These are phyloP conservation scores for Phoxinus dragarum DNA, from an alignment of 2,797 vertebrate species.

Conservation along the genomic window DNA sequence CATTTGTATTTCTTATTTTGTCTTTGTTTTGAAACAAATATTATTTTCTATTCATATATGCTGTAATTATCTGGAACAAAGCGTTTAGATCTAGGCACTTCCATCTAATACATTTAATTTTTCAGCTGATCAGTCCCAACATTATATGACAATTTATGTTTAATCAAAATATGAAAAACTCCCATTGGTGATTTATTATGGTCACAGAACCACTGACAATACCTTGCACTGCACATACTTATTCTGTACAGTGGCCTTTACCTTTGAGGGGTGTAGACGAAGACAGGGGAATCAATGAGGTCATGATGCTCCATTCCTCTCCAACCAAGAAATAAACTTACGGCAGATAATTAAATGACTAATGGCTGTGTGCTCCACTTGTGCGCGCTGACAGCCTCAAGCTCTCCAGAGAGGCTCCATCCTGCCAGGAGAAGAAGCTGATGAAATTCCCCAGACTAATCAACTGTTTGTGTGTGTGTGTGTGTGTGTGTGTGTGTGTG, in stretches of 20 bases:
- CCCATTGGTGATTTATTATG: not conserved
- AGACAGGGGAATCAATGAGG: slow-evolving; percentile 42
- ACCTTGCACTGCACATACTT: slow-evolving; percentile 4
- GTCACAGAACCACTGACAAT: not conserved
- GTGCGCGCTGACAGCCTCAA: slow-evolving; percentile 57
- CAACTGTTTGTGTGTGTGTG: slow-evolving; percentile 48
- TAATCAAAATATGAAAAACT: slow-evolving; percentile 3
- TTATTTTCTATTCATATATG: not conserved
- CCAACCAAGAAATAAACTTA: slow-evolving; percentile 56
- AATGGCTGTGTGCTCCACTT: slow-evolving; percentile 56
- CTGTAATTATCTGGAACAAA: not conserved
- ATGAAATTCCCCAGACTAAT: slow-evolving; percentile 63
- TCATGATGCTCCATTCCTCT: slow-evolving; percentile 48
- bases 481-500: slow-evolving; percentile 27
- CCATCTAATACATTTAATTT: not conserved
- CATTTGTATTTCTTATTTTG: not conserved
- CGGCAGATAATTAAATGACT: slow-evolving; percentile 61
- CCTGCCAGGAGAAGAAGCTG: slow-evolving; percentile 57
- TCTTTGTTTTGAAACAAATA: not conserved
- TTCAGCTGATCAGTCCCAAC: not conserved
- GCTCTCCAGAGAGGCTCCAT: slow-evolving; percentile 52
- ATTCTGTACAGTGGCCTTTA: slow-evolving; percentile 30
- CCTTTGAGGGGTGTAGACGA: slow-evolving; percentile 37
- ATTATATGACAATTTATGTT: not conserved
- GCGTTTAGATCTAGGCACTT: not conserved